These are phyloP conservation scores for Diabrotica virgifera DNA, from an alignment of 1,140 invertebrate genomes.

Conservation along the genomic window DNA sequence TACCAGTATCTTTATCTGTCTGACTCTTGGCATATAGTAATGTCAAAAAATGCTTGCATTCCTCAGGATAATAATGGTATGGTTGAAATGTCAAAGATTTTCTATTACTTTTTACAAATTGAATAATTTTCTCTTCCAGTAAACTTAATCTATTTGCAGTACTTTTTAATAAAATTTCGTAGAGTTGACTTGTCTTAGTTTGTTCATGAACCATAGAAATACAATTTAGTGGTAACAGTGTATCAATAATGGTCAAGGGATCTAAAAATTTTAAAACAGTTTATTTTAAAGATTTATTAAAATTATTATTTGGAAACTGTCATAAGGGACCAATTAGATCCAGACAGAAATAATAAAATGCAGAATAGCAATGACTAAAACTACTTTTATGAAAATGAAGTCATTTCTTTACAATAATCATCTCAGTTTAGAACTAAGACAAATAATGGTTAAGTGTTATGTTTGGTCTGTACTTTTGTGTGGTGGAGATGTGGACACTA, in stretches of 20 bases:
- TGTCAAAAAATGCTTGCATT: constrained; percentile 73
- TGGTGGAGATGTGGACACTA: too few relatives aligned
- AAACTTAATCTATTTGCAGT: constrained; percentile 65
- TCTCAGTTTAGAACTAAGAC: too few relatives aligned
- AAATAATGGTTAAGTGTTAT: too few relatives aligned
- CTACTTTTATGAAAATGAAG: too few relatives aligned
- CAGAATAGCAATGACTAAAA: too few relatives aligned
- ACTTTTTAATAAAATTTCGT: constrained; percentile 70
- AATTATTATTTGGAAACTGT: too few relatives aligned
- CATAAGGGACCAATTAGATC: too few relatives aligned
- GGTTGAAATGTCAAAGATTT: constrained; percentile 51
- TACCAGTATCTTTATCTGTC: constrained; percentile 54
- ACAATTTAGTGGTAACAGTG: constrained; percentile 65
- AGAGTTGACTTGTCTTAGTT: constrained; percentile 61
- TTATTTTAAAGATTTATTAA: too few relatives aligned
- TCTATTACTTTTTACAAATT: constrained; percentile 25
- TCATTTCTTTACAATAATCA: too few relatives aligned
- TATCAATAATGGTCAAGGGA: constrained; percentile 50
- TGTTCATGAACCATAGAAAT: constrained; percentile 66
- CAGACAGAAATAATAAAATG: too few relatives aligned
- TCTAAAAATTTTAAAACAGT: constrained; percentile 44
- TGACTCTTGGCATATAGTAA: constrained; percentile 64
- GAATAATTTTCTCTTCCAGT: constrained; percentile 52
- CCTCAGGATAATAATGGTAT: constrained; percentile 61
- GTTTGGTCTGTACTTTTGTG: too few relatives aligned